Conservation (phyloP, 2,113 vertebrate genomes). For the Cynoglossus semilaevis region DNA sequence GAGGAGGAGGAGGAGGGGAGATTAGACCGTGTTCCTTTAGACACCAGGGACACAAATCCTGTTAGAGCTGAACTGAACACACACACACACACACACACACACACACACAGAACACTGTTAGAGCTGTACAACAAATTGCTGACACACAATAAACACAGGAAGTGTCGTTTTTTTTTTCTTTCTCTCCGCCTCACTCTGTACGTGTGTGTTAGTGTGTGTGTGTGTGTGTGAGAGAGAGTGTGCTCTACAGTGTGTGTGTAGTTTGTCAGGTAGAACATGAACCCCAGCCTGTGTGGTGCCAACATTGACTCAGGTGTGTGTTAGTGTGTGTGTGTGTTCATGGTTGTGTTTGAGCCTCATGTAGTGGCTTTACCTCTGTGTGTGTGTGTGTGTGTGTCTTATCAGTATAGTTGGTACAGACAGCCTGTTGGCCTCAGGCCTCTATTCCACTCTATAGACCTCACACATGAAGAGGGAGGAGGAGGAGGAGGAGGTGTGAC, state of each 20-base stretch:
- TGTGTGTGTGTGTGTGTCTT: conserved; percentile 49
- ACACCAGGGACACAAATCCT: conserved; percentile 54
- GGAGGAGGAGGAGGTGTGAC: background rate
- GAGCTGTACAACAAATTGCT: background rate
- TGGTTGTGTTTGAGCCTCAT: too few species aligned
- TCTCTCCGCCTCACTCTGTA: conserved; percentile 5
- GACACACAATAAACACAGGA: background rate
- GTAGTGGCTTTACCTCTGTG: too few species aligned
- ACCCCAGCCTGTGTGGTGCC: conserved; percentile 33
- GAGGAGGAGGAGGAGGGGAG: conserved; percentile 15
- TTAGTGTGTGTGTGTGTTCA: conserved; percentile 20
- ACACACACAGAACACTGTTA: conserved; percentile 4
- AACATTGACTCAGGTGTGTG: conserved; percentile 29
- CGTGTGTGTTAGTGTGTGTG: conserved; percentile 3
- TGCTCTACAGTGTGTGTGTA: background rate
- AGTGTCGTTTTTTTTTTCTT: background rate
- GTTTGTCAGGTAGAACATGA: conserved; percentile 17
- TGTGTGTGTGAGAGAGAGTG: background rate
- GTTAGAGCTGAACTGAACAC: conserved; percentile 50
- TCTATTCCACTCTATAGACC: conserved; percentile 61
- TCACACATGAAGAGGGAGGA: conserved; percentile 31
- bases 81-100: conserved; percentile 8
- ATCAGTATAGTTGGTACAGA: conserved; percentile 65
- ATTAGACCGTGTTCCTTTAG: conserved; percentile 57
- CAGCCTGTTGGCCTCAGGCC: conserved; percentile 66